Conservation (phyloP, 2,113 vertebrate species). For the Ciconia stormi region DNA sequence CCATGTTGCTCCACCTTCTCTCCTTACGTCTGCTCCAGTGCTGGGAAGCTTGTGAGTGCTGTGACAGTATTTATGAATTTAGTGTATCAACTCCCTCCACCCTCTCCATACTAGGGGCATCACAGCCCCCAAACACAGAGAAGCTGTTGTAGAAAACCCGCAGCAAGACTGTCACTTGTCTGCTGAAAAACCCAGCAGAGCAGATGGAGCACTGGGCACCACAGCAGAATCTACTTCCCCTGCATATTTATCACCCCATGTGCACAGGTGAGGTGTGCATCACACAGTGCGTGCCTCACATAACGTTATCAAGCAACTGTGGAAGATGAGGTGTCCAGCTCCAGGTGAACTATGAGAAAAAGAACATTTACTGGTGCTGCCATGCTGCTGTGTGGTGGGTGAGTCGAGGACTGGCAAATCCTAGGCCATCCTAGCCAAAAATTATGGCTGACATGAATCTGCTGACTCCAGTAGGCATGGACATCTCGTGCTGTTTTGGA, state of each 20-base stretch:
- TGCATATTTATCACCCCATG: rapidly evolving
- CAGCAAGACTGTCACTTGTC: neutral
- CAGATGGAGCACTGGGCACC: neutral
- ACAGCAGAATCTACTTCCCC: neutral
- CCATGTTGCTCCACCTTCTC: neutral
- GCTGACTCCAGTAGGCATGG: neutral
- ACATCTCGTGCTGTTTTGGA: neutral
- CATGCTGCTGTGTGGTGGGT: neutral
- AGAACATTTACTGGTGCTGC: neutral
- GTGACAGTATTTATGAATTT: neutral
- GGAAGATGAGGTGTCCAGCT: neutral
- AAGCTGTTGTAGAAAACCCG: neutral
- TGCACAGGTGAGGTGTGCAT: neutral
- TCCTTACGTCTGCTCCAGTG: neutral
- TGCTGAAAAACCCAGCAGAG: neutral
- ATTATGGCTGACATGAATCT: neutral
- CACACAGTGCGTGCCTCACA: neutral
- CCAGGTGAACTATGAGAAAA: neutral
- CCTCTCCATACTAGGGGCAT: neutral
- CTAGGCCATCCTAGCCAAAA: neutral
- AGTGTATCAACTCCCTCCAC: neutral
- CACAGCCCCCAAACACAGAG: neutral
- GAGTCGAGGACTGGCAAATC: neutral
- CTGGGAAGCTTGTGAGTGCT: neutral
- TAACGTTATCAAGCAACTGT: rapidly evolving